Evolutionary conservation across 2,888 invertebrate genomes (phyloP).

Genomic region (Sminthurides aquaticus): DNA sequence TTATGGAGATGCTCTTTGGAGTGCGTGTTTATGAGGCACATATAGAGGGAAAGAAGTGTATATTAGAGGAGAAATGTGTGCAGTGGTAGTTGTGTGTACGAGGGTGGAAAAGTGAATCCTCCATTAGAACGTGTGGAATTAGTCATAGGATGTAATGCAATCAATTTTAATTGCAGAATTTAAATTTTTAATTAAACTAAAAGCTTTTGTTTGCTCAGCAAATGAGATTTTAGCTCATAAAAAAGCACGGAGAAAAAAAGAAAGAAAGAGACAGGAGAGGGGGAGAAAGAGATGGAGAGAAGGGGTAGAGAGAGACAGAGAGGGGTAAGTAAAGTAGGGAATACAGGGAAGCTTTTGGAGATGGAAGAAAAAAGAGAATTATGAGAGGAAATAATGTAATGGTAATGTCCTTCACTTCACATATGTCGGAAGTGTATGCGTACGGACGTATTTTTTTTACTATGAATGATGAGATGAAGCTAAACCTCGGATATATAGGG

Average conservation of each 20-base stretch:
- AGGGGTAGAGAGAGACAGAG: background rate
- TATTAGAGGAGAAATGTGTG: background rate
- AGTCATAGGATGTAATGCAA: slow-evolving; percentile 11
- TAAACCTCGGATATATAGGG: background rate
- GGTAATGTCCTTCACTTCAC: slow-evolving; percentile 5
- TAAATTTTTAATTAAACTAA: slow-evolving; percentile 25
- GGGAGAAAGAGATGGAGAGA: background rate
- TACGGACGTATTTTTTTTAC: background rate
- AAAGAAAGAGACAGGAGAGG: background rate
- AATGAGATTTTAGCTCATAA: slow-evolving; percentile 18
- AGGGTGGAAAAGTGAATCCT: background rate
- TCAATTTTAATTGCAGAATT: slow-evolving; percentile 23
- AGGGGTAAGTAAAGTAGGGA: background rate
- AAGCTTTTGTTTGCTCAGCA: slow-evolving; percentile 23
- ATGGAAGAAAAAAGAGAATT: background rate
- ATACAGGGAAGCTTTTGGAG: background rate
- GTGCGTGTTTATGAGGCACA: background rate
- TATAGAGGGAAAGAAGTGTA: background rate
- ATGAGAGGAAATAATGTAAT: slow-evolving; percentile 5
- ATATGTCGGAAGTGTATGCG: slow-evolving; percentile 3
- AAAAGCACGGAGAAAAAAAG: background rate
- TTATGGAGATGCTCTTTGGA: too few species aligned
- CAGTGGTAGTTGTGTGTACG: background rate
- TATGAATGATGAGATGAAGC: slow-evolving; percentile 5
- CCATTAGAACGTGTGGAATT: slow-evolving; percentile 7